Evolutionary conservation across 2,888 invertebrate genomes (phyloP), one percentile per base, ranked within the genome.

Genomic region (Drosophila ochracea): DNA sequence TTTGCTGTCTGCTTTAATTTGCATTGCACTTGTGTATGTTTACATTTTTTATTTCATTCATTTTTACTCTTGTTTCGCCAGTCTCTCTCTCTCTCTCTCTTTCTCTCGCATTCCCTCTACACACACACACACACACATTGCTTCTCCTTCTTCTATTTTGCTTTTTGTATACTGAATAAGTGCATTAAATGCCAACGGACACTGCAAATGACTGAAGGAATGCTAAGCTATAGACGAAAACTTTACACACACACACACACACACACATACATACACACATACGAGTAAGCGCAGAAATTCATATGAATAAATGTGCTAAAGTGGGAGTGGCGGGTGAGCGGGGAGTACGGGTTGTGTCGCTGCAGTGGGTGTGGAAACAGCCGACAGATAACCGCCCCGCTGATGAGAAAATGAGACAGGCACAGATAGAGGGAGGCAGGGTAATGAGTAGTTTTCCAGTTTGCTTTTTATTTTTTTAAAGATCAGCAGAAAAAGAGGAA

Each of bases 1-100:
- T 87, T 87, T 88, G 91, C 90, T 88, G 87, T 87, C 87, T 91
- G 87, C 87, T 89, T 87, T 87, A 87, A 87, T 87, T 87, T 87
- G 87, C 91, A 90, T 90, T 87, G 90, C 90, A 91, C 91, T 91
- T 87, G 90, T 87, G 89, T 82, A 85, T 87, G 87, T 91, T 90
- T 90, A 91, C 90, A 88, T 88, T 87, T 87, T 91, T 87, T 91
- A 89, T 88, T 91, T 87, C 83, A 90, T 90, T 90, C 90, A 84
- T 87, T 89, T 87, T 74, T 79, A 89, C 84, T 82, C 90, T 89
- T 91, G 79, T 89, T 77, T 76, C 74, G 83, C 82, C 73, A 64
- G 61, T 55, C 63, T 35, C 33, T 33, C 53, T 33, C 21, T 25
- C 4, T 49, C 28, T 30, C 19, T 33, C n/a, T 19, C 37, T 25